Evolutionary conservation across 2,797 vertebrate species (phyloP), one percentile per base, ranked within the genome.

Genomic region (Onychomys torridus): DNA sequence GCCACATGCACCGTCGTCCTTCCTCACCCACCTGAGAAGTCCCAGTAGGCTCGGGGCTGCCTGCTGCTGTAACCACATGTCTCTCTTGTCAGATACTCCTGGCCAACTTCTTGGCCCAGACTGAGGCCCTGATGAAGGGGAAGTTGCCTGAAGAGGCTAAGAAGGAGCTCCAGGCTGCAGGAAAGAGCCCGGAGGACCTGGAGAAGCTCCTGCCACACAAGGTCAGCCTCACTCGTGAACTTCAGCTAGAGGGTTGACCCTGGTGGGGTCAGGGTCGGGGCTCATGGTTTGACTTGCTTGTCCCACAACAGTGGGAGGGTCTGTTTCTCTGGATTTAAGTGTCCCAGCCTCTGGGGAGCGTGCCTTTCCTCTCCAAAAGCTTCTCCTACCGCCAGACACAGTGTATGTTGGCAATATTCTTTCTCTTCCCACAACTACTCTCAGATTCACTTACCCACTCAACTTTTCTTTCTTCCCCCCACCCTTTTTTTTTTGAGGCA

Each of bases 101-200:
- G 98, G 99, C 99, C 65, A 99, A 99, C 98, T 99, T 99, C 97
- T 98, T 99, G 95, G 99, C 99, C 75, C 99, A 99, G 98, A 99
- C 99, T 0, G 99, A 99, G 97, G 99, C 99, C 69, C 93, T 99
- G 98, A 99, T 99, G 99, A 99, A 98, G 96, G 99, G 99, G 16
- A 99, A 99, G 97, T 99, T 99, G 0, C 97, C 98, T 1, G 99
- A 99, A 12, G 99, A 99, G 98, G 99, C 99, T 63, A 99, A 96
- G 90, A 99, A 99, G 96, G 99, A 99, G 98, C 98, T 99, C 78
- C 99, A 99, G 95, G 99, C 99, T 0, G 97, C 99, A 0, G 99
- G 99, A 17, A 97, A 99, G 97, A 99, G 98, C 4, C 99, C 99
- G 14, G 99, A 99, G 4, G 98, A 98, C 3, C 93, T 99, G 85